A percentile compares a stretch with the other conserved stretches of the same genome.
Evolutionary conservation across 2,797 vertebrate genomes (phyloP).

Genomic region (Pangasius macronema): DNA sequence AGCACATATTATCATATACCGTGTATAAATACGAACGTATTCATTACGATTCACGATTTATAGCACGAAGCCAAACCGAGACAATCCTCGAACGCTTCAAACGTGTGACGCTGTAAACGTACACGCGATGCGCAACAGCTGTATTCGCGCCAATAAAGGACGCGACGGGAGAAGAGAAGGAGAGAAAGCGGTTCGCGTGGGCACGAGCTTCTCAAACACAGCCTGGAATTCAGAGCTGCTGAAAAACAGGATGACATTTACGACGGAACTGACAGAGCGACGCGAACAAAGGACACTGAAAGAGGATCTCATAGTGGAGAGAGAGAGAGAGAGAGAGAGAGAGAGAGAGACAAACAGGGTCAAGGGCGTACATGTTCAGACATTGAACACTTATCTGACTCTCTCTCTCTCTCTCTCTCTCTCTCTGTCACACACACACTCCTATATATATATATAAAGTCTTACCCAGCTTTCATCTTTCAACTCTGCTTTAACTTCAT

Average conservation of each 20-base stretch:
- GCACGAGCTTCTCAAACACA: neutral
- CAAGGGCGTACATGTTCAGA: slow-evolving; percentile 10
- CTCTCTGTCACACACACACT: neutral
- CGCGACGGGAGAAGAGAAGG: neutral
- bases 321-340: neutral
- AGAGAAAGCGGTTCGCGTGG: slow-evolving; percentile 10
- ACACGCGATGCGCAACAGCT: neutral
- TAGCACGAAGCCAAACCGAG: too few species aligned
- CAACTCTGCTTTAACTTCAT: neutral
- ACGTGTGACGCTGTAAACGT: neutral
- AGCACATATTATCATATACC: too few species aligned
- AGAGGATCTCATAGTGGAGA: slow-evolving; percentile 5
- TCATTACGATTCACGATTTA: too few species aligned
- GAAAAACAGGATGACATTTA: neutral
- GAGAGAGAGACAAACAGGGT: slow-evolving; percentile 1
- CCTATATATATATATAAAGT: neutral
- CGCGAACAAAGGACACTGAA: slow-evolving; percentile 18
- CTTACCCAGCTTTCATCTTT: neutral
- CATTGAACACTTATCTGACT: neutral
- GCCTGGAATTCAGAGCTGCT: slow-evolving; percentile 6
- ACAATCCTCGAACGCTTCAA: neutral
- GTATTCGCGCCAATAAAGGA: neutral
- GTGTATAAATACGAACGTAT: too few species aligned
- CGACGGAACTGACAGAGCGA: neutral
- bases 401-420: too few species aligned